These are phyloP conservation scores for Neodiprion fabricii DNA, from an alignment of 1,140 invertebrate species.

Conservation along the genomic window DNA sequence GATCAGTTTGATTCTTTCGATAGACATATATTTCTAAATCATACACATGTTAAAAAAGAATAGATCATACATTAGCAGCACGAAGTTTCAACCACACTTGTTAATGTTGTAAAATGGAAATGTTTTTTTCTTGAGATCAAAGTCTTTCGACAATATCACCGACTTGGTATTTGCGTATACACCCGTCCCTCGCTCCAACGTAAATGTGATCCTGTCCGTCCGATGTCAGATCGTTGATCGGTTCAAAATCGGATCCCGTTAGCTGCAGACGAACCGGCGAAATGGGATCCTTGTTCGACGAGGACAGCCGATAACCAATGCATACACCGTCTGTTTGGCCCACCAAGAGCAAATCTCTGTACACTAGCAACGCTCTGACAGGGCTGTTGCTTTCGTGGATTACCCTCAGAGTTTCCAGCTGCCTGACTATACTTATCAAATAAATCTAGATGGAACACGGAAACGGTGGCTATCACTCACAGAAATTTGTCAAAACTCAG, in stretches of 20 bases:
- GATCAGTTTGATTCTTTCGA: no score
- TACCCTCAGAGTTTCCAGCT: constrained; percentile 46
- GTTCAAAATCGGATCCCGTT: constrained; percentile 75
- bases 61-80: no score
- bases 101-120: no score
- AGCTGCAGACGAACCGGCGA: constrained; percentile 62
- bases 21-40: no score
- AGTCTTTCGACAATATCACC: neutral
- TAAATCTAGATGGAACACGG: constrained; percentile 47
- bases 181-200: constrained; percentile 64
- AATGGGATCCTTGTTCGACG: constrained; percentile 46
- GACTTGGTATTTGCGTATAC: constrained; percentile 66
- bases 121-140: neutral
- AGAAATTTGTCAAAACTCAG: no score
- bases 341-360: constrained; percentile 56
- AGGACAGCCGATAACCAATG: constrained; percentile 54
- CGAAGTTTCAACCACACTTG: no score
- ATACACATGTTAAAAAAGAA: no score
- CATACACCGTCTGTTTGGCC: constrained; percentile 69
- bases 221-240: constrained; percentile 64
- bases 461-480: neutral
- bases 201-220: constrained; percentile 64
- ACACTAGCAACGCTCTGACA: constrained; percentile 50
- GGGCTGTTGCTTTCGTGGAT: constrained; percentile 61
- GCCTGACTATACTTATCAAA: constrained; percentile 38